Conservation (phyloP, 2,113 vertebrate species). For the Stegostoma tigrinum region DNA sequence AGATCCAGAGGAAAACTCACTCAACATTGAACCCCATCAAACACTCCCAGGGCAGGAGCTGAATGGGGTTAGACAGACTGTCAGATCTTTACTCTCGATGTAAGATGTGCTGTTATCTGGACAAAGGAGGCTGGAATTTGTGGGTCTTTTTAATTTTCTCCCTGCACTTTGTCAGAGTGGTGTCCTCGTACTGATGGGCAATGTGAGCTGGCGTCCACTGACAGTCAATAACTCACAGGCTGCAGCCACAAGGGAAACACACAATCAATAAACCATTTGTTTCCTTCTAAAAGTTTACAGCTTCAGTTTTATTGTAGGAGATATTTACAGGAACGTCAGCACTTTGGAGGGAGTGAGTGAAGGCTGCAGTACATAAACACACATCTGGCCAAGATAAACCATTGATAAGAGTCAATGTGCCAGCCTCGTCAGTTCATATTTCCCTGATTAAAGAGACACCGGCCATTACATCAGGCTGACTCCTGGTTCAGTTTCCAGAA, state of each 20-base stretch:
- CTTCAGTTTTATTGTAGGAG: neutral
- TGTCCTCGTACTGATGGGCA: neutral
- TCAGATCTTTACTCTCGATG: neutral
- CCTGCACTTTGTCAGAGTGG: neutral
- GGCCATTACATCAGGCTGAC: neutral
- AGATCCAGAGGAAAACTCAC: too few species aligned
- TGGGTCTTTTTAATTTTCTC: neutral
- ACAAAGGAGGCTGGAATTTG: neutral
- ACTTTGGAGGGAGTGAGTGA: neutral
- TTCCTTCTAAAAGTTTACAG: constrained; percentile 25
- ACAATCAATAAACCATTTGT: constrained; percentile 28
- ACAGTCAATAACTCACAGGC: neutral
- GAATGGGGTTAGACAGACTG: neutral
- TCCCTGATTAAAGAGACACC: neutral
- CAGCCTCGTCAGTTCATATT: neutral
- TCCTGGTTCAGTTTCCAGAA: too few species aligned
- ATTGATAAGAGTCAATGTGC: neutral
- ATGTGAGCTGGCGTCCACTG: neutral
- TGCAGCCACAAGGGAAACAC: neutral
- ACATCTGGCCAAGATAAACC: neutral
- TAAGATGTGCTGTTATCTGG: neutral
- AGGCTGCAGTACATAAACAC: neutral
- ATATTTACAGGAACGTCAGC: constrained; percentile 5
- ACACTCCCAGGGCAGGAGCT: neutral
- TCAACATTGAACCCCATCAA: too few species aligned